phyloP scores from a whole-genome alignment of 2,113 vertebrate species.

The Leptocoma aspasia region DNA sequence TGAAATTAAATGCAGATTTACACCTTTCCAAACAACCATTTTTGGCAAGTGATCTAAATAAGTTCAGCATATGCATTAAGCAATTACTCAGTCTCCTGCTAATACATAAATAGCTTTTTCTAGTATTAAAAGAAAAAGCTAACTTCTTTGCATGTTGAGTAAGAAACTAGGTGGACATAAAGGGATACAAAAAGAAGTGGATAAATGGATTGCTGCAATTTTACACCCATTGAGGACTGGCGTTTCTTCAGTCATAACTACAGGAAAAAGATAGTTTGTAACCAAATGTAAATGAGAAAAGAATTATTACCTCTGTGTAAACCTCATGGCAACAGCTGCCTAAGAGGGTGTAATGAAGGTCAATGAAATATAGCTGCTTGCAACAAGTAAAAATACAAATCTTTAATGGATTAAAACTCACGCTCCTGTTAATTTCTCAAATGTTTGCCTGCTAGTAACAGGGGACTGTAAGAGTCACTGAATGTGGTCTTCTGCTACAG shows the following conservation, averaged over 20 bases:
- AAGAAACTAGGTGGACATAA: neutral
- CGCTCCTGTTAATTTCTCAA: neutral
- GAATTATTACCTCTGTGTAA: neutral
- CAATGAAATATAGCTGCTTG: neutral
- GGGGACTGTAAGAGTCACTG: neutral
- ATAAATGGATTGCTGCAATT: neutral
- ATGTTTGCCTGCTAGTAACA: neutral
- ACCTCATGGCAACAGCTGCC: neutral
- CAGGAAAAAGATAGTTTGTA: neutral
- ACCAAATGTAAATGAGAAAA: neutral
- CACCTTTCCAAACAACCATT: neutral
- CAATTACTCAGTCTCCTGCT: neutral
- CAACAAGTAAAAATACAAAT: neutral
- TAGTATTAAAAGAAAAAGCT: neutral
- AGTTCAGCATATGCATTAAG: neutral
- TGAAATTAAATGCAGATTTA: neutral
- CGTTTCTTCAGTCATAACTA: neutral
- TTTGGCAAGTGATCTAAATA: neutral
- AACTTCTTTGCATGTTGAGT: neutral
- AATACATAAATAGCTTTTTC: neutral
- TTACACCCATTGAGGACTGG: neutral
- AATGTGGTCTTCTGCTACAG: neutral
- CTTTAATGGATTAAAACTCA: neutral
- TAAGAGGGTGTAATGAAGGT: neutral
- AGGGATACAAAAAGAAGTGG: neutral